Conservation (phyloP, 1,140 invertebrate genomes). For the Drosophila varians region DNA sequence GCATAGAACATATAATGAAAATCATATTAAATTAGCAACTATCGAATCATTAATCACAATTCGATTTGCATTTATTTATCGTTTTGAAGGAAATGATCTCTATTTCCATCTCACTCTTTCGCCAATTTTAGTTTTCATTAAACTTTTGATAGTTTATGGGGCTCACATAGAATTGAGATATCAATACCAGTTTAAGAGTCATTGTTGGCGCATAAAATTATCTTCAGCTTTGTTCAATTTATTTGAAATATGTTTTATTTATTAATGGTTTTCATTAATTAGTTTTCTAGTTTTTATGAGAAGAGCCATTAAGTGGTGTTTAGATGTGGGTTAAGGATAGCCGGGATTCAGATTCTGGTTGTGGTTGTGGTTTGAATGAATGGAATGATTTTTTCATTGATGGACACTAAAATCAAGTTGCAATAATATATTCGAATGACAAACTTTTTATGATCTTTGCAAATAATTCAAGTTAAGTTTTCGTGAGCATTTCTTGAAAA, state of each 20-base stretch:
- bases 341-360: background rate
- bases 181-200: slow-evolving; percentile 25
- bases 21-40: slow-evolving; percentile 34
- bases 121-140: slow-evolving; percentile 23
- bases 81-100: slow-evolving; percentile 30
- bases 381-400: background rate
- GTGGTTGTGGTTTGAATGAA: background rate
- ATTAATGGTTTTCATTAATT: slow-evolving; percentile 10
- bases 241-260: slow-evolving; percentile 9
- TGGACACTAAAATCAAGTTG: background rate
- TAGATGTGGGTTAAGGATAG: slow-evolving; percentile 40
- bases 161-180: slow-evolving; percentile 19
- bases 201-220: slow-evolving; percentile 17
- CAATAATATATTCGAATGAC: background rate
- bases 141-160: slow-evolving; percentile 8
- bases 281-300: background rate
- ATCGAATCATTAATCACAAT: slow-evolving; percentile 36
- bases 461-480: no score
- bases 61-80: slow-evolving; percentile 30
- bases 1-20: slow-evolving; percentile 40
- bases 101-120: background rate
- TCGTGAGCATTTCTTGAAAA: no score
- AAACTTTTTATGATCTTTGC: background rate
- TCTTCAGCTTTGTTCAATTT: slow-evolving; percentile 12
- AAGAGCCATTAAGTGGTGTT: background rate